These are phyloP conservation scores for Channa striata DNA, from an alignment of 2,797 vertebrate species.

Conservation along the genomic window DNA sequence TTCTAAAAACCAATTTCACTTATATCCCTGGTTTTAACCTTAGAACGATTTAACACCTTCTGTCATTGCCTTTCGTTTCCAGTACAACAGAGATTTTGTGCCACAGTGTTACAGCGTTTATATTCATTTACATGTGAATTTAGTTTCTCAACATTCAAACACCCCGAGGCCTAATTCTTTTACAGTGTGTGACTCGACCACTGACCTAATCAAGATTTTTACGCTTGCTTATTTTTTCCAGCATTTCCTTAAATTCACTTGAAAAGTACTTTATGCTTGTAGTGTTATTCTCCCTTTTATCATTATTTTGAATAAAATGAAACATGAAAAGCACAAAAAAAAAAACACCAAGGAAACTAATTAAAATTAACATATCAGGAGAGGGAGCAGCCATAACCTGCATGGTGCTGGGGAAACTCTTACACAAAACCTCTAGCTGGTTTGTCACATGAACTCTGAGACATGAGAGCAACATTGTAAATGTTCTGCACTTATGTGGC, in stretches of 20 bases:
- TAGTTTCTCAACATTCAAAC: not conserved
- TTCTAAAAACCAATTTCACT: not conserved
- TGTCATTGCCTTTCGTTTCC: not conserved
- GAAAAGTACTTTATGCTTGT: not conserved
- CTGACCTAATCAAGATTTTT: not conserved
- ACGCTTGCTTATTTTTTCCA: not conserved
- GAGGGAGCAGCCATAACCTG: no score
- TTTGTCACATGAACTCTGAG: not conserved
- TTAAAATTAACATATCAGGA: no score
- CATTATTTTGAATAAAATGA: not conserved
- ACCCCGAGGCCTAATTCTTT: not conserved
- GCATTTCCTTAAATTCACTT: not conserved
- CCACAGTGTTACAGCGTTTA: not conserved
- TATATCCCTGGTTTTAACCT: no score
- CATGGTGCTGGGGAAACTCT: not conserved
- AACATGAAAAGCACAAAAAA: not conserved
- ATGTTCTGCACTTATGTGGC: no score
- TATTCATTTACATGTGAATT: not conserved
- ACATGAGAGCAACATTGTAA: not conserved
- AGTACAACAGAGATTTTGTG: not conserved
- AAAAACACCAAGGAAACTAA: no score
- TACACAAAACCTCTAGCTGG: not conserved
- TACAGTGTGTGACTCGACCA: not conserved
- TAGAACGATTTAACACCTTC: no score
- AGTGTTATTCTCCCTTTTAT: not conserved